Base-by-base conservation (phyloP, 2,888 invertebrate species). In the Beris morrisii region DNA sequence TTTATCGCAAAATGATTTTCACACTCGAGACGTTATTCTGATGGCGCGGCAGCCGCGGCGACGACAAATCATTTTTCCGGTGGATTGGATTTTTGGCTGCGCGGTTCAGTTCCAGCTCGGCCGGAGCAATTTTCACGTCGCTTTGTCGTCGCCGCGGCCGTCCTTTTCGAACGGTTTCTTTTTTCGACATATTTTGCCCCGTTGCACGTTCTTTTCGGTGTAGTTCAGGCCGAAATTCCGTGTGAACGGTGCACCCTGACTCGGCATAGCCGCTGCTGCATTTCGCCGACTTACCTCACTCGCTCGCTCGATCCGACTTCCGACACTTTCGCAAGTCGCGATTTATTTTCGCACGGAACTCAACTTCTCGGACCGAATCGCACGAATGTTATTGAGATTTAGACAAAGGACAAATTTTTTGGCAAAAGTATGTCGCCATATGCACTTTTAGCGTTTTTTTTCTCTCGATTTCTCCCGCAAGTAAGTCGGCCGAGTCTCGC, bases 371-470 rank as follows among this genome's bases (percentile, higher is more conserved):
- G 45, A 57, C 48, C 48, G 45, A 45, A 46, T 22, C 38, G 5
- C 11, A 15, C 28, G 12, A 22, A 12, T 55, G 54, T 46, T 56
- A 57, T 57, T 61, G 52, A 15, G 32, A 32, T 43, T 22, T 12
- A 61, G 32, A 64, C 43, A 54, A 44, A 64, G 30, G 45, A 30
- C 54, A 13, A 54, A 54, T 45, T 50, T 50, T 48, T 22, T 46
- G 43, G 32, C 46, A 64, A 64, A 65, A 68, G 55, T 50, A 50
- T 54, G 68, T 68, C 68, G 68, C 68, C 68, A 68, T 68, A 65
- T 68, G 61, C 65, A 68, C 56, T 61, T 67, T 54, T 56, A 48
- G 54, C 45, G 58, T 58, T 54, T 67, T 65, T 67, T 67, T 67
- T 52, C 55, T 38, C 38, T 38, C 9, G 38, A 38, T 38, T 38